phyloP scores from a whole-genome alignment of 2,113 vertebrate genomes.

The Cottus gobio region DNA sequence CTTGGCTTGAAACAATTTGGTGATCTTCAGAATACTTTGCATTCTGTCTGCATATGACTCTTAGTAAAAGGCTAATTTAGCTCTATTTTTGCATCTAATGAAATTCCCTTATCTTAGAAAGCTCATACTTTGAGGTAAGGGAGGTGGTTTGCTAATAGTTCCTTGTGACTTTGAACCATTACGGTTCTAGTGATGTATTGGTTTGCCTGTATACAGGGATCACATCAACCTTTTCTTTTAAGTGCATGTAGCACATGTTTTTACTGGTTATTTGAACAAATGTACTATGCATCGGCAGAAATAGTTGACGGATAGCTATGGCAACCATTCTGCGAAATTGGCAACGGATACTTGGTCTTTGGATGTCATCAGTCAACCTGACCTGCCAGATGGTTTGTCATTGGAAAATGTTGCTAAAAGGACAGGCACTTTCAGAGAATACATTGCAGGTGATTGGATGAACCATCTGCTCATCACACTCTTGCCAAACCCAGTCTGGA shows the following conservation, averaged over 20 bases:
- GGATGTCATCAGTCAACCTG: no score
- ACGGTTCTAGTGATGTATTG: background rate
- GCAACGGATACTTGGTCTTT: background rate
- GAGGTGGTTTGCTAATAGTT: background rate
- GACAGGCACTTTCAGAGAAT: no score
- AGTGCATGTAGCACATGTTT: background rate
- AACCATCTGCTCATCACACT: no score
- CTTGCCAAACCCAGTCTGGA: no score
- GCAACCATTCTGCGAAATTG: background rate
- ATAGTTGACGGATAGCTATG: background rate
- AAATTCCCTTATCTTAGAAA: background rate
- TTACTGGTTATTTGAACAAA: background rate
- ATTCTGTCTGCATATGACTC: background rate
- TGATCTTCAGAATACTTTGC: slow-evolving; percentile 11
- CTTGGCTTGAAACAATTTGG: slow-evolving; percentile 7
- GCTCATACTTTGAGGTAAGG: background rate
- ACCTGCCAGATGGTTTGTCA: no score
- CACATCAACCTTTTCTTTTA: background rate
- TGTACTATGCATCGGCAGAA: background rate
- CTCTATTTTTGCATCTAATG: background rate
- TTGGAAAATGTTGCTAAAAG: no score
- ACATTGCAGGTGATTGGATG: no score
- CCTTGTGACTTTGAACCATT: background rate
- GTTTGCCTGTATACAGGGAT: background rate
- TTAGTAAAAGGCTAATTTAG: background rate